Conservation (phyloP, 2,888 invertebrate species). For the Entomobrya multifasciata region DNA sequence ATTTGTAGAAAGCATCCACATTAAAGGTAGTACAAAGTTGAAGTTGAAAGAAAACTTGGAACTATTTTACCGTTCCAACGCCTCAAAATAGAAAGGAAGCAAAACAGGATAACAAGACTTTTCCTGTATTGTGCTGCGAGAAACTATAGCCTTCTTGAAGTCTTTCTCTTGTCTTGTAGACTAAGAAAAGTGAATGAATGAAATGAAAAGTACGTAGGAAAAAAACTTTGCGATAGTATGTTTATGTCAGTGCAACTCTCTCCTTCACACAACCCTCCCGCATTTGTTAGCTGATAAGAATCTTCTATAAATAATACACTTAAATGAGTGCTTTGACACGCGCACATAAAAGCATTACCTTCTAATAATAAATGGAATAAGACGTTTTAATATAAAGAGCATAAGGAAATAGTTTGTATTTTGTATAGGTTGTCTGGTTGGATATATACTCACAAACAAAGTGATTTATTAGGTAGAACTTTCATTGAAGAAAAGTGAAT, state of each 20-base stretch:
- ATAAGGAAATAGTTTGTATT: too few relatives aligned
- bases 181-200: neutral
- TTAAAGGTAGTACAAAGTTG: too few relatives aligned
- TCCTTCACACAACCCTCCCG: neutral
- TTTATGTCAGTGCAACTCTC: neutral
- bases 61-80: slow-evolving; percentile 9
- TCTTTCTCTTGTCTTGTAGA: too few relatives aligned
- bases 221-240: neutral
- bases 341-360: slow-evolving; percentile 4
- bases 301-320: slow-evolving; percentile 17
- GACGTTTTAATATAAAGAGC: too few relatives aligned
- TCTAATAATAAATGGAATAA: neutral
- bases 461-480: slow-evolving; percentile 55
- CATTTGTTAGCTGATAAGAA: slow-evolving; percentile 15
- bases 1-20: too few relatives aligned
- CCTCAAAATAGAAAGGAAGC: neutral
- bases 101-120: too few relatives aligned
- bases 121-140: too few relatives aligned
- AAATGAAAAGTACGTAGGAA: neutral
- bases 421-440: too few relatives aligned
- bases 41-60: neutral
- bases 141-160: too few relatives aligned
- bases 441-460: slow-evolving; percentile 3
- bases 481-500: slow-evolving; percentile 47
- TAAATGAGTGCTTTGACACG: slow-evolving; percentile 31